phyloP scores from a whole-genome alignment of 2,113 vertebrate species.

The Atractosteus spatula region DNA sequence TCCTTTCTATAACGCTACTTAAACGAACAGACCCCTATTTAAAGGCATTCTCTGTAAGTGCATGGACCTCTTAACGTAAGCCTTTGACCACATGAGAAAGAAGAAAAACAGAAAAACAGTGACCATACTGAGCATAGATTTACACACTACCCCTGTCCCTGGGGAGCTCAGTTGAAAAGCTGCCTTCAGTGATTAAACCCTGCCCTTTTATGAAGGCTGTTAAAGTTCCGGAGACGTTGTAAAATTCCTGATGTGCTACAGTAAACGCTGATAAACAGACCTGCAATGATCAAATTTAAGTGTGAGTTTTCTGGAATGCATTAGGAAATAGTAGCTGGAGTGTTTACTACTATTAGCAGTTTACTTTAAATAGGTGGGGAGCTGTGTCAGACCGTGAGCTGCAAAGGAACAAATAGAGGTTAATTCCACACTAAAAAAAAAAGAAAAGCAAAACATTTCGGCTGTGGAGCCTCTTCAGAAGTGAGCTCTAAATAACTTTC shows the following conservation, averaged over 20 bases:
- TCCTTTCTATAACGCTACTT: slow-evolving; percentile 62
- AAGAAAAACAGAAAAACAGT: slow-evolving; percentile 50
- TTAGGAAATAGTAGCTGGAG: too few species aligned
- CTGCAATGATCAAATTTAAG: too few species aligned
- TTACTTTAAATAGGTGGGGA: too few species aligned
- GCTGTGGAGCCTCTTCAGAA: too few species aligned
- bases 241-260: background rate
- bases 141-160: slow-evolving; percentile 37
- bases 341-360: too few species aligned
- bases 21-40: slow-evolving; percentile 73
- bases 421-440: too few species aligned
- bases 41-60: slow-evolving; percentile 34
- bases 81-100: slow-evolving; percentile 53
- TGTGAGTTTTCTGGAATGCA: too few species aligned
- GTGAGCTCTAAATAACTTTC: too few species aligned
- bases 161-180: slow-evolving; percentile 15
- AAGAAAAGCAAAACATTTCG: too few species aligned
- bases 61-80: slow-evolving; percentile 32
- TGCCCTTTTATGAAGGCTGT: slow-evolving; percentile 2
- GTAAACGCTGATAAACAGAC: background rate
- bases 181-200: slow-evolving; percentile 1
- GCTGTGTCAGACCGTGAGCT: too few species aligned
- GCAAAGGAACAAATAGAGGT: too few species aligned
- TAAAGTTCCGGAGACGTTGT: background rate
- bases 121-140: slow-evolving; percentile 41